Base-by-base conservation (phyloP, 2,113 vertebrate species). In the Xiphorhynchus elegans region DNA sequence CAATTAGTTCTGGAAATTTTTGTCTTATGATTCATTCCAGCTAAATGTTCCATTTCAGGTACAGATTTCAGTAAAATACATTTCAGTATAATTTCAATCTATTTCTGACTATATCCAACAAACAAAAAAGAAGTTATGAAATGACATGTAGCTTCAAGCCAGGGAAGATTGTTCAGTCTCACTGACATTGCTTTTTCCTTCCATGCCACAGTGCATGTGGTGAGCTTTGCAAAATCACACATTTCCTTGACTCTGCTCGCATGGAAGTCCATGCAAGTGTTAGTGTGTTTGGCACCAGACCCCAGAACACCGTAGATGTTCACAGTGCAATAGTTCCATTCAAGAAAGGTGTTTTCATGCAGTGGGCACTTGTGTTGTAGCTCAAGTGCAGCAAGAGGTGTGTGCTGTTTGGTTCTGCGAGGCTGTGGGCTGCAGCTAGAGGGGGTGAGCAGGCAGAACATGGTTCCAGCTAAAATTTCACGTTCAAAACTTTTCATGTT, bases 391-490 rank as follows among this genome's bases (percentile, higher is more conserved):
- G n/a, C 0, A 1, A 35, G 72, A 26, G 44, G n/a, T 46, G 50
- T 39, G 60, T 10, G 24, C 37, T 18, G 17, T 8, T 28, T 60
- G 53, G 42, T 47, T 75, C 81, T 97, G 96, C 78, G 90, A 95
- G 81, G 67, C 82, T 95, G 47, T 69, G 84, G 67, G 9, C 90
- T 55, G 88, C 95, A 96, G 96, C 93, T 95, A 95, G 96, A 96
- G 95, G 96, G 95, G 86, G 95, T 94, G 93, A 96, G 92, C 92
- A 78, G 79, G 88, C 92, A 97, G 92, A 84, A 93, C 83, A 96
- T 91, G 25, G 46, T 84, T 88, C 47, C 55, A 72, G 73, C 80
- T 89, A 68, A 62, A 78, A 92, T 88, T 31, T 55, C 73, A 21
- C 64, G 4, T 58, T 70, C 28, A 17, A 44, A 88, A 84, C 56